phyloP scores from a whole-genome alignment of 2,888 invertebrate species.

The Eremobia ochroleuca region DNA sequence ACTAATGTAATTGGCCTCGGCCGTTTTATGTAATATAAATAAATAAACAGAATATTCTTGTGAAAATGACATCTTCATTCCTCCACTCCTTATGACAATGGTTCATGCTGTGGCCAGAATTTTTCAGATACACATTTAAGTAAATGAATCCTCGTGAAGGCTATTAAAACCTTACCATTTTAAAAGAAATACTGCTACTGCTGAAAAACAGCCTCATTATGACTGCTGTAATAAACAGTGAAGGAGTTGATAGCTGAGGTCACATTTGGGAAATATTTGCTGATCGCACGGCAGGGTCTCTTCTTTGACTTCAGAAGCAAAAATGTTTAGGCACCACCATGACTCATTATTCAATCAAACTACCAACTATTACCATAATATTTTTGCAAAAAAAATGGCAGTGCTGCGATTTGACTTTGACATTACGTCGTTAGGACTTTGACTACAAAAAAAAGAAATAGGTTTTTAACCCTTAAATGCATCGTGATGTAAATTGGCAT shows the following conservation, averaged over 20 bases:
- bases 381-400: not conserved
- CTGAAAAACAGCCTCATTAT: not conserved
- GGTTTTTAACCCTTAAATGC: too few species aligned
- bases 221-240: not conserved
- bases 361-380: not conserved
- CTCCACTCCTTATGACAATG: not conserved
- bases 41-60: not conserved
- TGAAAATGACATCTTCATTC: not conserved
- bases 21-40: too few species aligned
- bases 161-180: not conserved
- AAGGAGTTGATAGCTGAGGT: not conserved
- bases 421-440: too few species aligned
- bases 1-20: too few species aligned
- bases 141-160: not conserved
- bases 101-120: not conserved
- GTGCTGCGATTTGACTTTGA: not conserved
- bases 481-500: too few species aligned
- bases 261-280: not conserved
- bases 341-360: not conserved
- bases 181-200: not conserved
- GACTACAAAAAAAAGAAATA: too few species aligned
- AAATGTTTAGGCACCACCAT: not conserved
- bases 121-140: not conserved
- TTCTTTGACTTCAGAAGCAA: not conserved
- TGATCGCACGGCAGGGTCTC: not conserved